phyloP scores from a whole-genome alignment of 2,113 vertebrate species.

The Muscicapa adusta region DNA sequence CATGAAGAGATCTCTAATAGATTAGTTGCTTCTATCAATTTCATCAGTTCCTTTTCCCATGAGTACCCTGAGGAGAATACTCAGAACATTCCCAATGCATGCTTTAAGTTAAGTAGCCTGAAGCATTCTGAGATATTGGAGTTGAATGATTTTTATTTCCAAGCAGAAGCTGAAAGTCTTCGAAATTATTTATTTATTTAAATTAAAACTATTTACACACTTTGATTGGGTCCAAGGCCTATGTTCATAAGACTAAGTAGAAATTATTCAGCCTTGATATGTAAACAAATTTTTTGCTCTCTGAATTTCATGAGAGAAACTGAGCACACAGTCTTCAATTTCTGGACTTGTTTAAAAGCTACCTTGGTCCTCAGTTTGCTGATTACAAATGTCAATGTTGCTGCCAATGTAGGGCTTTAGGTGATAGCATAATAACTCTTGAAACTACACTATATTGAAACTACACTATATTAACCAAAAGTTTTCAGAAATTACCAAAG shows the following conservation, averaged over 20 bases:
- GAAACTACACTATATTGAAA: background rate
- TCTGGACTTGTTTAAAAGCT: background rate
- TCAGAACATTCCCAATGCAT: background rate
- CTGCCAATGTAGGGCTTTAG: background rate
- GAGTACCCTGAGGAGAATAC: background rate
- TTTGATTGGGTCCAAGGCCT: background rate
- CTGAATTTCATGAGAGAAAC: background rate
- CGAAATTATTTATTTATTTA: background rate
- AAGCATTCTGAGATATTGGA: background rate
- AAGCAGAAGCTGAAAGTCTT: background rate
- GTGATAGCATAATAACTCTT: background rate
- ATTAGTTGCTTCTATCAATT: background rate
- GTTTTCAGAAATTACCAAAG: background rate
- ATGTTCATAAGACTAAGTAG: background rate
- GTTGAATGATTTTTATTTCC: background rate
- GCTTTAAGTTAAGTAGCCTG: background rate
- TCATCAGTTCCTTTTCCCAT: background rate
- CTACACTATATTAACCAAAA: background rate
- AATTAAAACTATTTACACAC: background rate
- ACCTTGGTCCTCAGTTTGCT: background rate
- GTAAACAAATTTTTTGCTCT: background rate
- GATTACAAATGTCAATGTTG: background rate
- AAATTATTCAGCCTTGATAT: background rate
- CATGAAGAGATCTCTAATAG: background rate
- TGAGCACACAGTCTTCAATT: background rate